Evolutionary conservation across 2,888 invertebrate species (phyloP).

Genomic region (Mesochorus sp.): DNA sequence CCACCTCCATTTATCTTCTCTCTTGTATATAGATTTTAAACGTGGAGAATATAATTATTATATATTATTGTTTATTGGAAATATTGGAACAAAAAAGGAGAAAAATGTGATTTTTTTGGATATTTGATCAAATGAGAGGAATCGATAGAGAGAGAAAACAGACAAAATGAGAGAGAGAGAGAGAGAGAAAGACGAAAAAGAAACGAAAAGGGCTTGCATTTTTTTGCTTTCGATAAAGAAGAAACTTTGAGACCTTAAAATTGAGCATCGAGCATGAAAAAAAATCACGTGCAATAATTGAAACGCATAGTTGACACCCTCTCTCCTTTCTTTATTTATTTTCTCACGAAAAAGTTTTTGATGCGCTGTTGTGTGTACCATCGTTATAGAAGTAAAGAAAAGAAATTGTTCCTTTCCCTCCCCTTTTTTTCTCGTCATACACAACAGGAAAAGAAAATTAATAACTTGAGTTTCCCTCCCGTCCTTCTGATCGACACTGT

Average conservation of each 20-base stretch:
- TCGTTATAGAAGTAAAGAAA: neutral
- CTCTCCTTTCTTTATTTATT: conserved; percentile 41
- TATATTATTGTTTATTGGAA: conserved; percentile 43
- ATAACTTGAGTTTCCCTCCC: conserved; percentile 42
- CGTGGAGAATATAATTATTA: conserved; percentile 36
- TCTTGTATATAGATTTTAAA: conserved; percentile 55
- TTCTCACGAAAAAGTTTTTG: conserved; percentile 11
- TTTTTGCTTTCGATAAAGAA: neutral
- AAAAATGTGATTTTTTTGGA: conserved; percentile 13
- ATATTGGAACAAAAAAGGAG: conserved; percentile 23
- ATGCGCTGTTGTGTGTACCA: neutral
- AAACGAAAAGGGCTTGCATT: neutral
- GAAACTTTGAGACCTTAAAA: no score
- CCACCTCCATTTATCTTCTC: conserved; percentile 35
- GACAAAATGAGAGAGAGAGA: neutral
- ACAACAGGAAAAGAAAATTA: neutral
- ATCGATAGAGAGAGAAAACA: neutral
- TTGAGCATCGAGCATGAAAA: neutral
- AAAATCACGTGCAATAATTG: conserved; percentile 34
- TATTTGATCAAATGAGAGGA: conserved; percentile 14
- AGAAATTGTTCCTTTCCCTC: conserved; percentile 14
- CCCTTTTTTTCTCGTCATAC: conserved; percentile 1
- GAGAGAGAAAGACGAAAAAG: neutral
- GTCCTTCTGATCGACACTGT: conserved; percentile 26
- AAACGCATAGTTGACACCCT: neutral